Percentiles rank a stretch among this genome's conserved stretches.
phyloP scores from a whole-genome alignment of 2,113 vertebrate species.

The Coreoperca whiteheadi region DNA sequence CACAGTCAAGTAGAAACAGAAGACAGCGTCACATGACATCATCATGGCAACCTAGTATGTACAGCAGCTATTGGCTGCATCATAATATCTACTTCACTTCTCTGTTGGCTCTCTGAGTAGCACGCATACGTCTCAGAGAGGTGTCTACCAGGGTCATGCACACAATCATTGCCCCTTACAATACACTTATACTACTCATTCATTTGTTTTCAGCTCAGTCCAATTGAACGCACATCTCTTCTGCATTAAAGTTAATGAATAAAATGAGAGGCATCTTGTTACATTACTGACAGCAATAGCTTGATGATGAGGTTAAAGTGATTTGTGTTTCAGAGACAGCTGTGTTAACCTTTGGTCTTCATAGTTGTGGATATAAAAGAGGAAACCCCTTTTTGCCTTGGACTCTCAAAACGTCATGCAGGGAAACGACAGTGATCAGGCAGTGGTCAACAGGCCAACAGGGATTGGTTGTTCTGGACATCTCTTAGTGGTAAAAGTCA shows the following conservation, averaged over 20 bases:
- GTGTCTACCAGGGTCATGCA: not conserved
- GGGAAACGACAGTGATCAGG: not conserved
- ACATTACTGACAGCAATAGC: not conserved
- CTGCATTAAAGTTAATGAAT: too few relatives aligned
- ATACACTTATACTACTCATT: not conserved
- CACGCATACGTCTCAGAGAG: not conserved
- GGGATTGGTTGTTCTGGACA: not conserved
- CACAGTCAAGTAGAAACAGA: not conserved
- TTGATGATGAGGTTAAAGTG: not conserved
- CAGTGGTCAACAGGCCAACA: not conserved
- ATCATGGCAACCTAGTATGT: not conserved
- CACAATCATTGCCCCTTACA: not conserved
- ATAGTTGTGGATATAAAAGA: not conserved
- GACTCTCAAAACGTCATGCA: not conserved
- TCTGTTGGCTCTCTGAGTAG: not conserved
- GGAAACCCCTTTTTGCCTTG: not conserved
- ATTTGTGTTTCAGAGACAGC: not conserved
- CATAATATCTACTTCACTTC: not conserved
- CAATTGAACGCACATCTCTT: not conserved
- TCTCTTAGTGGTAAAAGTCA: slow-evolving; percentile 12
- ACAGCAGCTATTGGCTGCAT: not conserved
- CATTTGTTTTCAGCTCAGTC: not conserved
- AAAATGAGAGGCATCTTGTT: not conserved
- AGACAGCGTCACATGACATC: not conserved
- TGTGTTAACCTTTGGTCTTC: not conserved